These are phyloP conservation scores for Crenuchus spilurus DNA, from an alignment of 2,797 vertebrate species.

Conservation along the genomic window DNA sequence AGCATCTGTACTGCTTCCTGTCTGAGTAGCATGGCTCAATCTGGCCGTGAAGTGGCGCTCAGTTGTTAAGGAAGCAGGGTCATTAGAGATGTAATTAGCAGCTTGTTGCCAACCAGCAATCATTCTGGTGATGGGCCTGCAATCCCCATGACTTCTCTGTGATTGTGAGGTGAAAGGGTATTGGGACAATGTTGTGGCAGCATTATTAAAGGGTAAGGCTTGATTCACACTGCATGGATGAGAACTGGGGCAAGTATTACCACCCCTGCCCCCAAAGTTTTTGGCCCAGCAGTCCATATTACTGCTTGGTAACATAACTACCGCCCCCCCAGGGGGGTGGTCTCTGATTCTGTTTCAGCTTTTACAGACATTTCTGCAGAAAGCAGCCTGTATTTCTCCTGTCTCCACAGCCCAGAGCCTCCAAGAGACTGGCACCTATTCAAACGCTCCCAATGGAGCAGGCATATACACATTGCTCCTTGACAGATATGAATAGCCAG, in stretches of 20 bases:
- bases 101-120: constrained; percentile 39
- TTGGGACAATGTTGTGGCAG: constrained; percentile 11
- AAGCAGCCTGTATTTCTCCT: constrained; percentile 51
- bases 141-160: constrained; percentile 15
- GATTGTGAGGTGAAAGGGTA: constrained; percentile 15
- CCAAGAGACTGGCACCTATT: constrained; percentile 55
- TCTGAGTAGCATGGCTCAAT: constrained; percentile 44
- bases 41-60: constrained; percentile 53
- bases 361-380: constrained; percentile 57
- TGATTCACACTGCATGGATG: background rate
- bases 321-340: background rate
- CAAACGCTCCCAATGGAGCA: constrained; percentile 56
- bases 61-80: constrained; percentile 48
- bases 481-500: constrained; percentile 64
- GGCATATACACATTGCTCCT: constrained; percentile 45
- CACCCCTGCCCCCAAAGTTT: background rate
- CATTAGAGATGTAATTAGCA: constrained; percentile 56
- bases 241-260: background rate
- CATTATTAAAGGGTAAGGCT: constrained; percentile 18
- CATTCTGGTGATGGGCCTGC: constrained; percentile 44
- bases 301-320: background rate
- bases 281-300: background rate
- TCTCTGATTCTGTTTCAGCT: constrained; percentile 42
- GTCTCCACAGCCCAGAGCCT: constrained; percentile 38
- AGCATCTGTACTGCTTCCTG: constrained; percentile 54